These are phyloP conservation scores for Eupithecia insigniata DNA, from an alignment of 2,888 invertebrate genomes.

Conservation along the genomic window DNA sequence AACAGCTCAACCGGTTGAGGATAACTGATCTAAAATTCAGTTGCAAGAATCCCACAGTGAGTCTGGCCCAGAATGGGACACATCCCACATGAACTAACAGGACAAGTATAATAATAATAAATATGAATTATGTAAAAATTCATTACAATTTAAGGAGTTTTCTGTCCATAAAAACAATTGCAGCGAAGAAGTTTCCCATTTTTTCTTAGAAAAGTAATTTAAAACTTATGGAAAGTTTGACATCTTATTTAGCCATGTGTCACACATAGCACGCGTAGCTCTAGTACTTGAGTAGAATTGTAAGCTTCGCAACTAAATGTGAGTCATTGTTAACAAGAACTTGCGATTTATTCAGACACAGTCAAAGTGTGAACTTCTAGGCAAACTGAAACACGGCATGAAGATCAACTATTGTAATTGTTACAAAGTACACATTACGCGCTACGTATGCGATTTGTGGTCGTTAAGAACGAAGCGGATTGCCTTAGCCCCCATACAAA, in stretches of 20 bases:
- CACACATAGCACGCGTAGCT: background rate
- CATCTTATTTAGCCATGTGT: constrained; percentile 21
- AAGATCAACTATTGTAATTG: background rate
- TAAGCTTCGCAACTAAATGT: constrained; percentile 45
- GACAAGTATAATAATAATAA: no score
- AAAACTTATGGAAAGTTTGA: constrained; percentile 4
- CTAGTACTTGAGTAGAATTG: constrained; percentile 44
- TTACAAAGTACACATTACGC: no score
- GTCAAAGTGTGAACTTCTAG: constrained; percentile 7
- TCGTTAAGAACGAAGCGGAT: no score
- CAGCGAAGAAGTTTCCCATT: background rate
- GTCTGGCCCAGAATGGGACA: no score
- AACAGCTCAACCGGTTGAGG: no score
- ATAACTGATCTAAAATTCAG: no score
- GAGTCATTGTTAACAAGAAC: constrained; percentile 50
- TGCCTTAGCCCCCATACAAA: no score
- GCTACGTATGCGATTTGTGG: no score
- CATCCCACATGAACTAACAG: no score
- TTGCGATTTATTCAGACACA: constrained; percentile 36
- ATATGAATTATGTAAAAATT: no score
- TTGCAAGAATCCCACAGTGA: no score
- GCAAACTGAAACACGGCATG: background rate
- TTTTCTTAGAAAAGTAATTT: background rate
- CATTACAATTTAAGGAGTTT: background rate
- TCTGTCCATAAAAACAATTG: background rate